Evolutionary conservation across 2,113 vertebrate species (phyloP).

Genomic region (Morone chrysops): DNA sequence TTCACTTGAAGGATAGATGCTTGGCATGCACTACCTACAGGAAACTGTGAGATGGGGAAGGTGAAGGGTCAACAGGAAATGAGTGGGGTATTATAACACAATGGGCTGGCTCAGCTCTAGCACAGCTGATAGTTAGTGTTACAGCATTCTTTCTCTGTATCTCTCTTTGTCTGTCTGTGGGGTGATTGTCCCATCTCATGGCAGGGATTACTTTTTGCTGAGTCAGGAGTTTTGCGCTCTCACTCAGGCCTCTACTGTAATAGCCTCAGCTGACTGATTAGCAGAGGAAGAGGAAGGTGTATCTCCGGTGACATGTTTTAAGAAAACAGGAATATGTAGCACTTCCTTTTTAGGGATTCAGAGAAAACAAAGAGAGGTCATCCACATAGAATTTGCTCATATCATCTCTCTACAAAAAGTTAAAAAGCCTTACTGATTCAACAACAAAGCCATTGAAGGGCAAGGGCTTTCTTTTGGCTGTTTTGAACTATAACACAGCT

Average conservation of each 20-base stretch:
- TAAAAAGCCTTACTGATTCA: neutral
- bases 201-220: constrained; percentile 67
- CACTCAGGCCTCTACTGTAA: constrained; percentile 43
- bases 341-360: constrained; percentile 34
- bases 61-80: constrained; percentile 73
- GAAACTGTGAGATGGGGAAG: constrained; percentile 62
- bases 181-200: constrained; percentile 50
- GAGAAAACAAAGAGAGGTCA: constrained; percentile 13
- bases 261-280: constrained; percentile 49
- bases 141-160: constrained; percentile 41
- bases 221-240: constrained; percentile 57
- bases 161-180: constrained; percentile 39
- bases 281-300: constrained; percentile 42
- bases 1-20: neutral
- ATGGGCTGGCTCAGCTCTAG: constrained; percentile 52
- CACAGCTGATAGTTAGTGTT: constrained; percentile 54
- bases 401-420: neutral
- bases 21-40: constrained; percentile 50
- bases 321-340: constrained; percentile 38
- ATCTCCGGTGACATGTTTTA: neutral
- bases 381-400: neutral
- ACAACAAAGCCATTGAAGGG: neutral
- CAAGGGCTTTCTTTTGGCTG: neutral
- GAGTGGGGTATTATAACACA: constrained; percentile 57
- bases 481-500: neutral